phyloP scores from a whole-genome alignment of 2,797 vertebrate species.

The Cirrhinus molitorella region DNA sequence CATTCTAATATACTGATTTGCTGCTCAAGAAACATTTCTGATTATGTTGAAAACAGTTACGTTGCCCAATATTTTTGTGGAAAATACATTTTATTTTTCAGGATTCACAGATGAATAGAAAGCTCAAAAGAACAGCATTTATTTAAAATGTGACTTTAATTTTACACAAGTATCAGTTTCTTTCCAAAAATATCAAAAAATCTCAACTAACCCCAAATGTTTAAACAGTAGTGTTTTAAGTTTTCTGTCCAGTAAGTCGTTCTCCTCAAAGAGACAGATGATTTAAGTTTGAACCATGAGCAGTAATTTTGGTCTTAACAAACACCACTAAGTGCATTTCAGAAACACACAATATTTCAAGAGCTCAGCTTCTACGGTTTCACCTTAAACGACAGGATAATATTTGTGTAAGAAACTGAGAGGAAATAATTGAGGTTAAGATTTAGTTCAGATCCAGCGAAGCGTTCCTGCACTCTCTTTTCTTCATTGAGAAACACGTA shows the following conservation, averaged over 20 bases:
- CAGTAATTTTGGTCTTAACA: conserved; percentile 1
- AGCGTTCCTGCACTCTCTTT: not conserved
- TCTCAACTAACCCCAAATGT: not conserved
- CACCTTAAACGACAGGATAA: not conserved
- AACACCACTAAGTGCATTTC: not conserved
- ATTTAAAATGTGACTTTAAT: not conserved
- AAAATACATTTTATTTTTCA: not conserved
- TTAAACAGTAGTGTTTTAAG: not conserved
- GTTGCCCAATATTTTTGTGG: not conserved
- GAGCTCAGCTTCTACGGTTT: not conserved
- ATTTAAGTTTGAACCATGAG: not conserved
- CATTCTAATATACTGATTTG: too few species aligned
- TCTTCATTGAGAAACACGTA: not conserved
- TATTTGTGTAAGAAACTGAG: not conserved
- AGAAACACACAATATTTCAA: not conserved
- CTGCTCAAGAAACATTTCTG: too few species aligned
- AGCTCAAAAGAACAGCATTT: not conserved
- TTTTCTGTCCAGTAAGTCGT: not conserved
- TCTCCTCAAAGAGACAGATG: not conserved
- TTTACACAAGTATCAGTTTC: not conserved
- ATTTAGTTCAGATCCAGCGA: not conserved
- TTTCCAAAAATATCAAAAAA: not conserved
- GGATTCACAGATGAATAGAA: not conserved
- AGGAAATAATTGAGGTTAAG: not conserved
- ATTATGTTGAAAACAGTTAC: too few species aligned